phyloP scores from a whole-genome alignment of 1,140 invertebrate genomes.

The Neodiprion virginianus region DNA sequence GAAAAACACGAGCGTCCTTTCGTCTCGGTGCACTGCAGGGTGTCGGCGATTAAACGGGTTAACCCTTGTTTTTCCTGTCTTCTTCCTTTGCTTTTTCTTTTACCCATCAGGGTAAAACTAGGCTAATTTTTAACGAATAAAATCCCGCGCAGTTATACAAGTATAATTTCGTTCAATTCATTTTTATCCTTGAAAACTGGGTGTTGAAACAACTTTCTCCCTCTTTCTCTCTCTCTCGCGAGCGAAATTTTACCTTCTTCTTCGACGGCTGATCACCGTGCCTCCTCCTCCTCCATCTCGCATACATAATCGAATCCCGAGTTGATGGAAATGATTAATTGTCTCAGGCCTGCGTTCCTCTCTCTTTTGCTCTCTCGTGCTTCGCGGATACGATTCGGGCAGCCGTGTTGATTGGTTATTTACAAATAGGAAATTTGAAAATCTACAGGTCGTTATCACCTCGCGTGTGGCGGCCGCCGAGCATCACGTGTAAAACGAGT shows the following conservation, averaged over 20 bases:
- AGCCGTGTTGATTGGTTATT: slow-evolving; percentile 60
- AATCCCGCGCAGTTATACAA: too few relatives aligned
- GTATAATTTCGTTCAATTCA: too few relatives aligned
- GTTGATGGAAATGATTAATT: slow-evolving; percentile 65
- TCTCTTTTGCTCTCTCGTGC: slow-evolving; percentile 7
- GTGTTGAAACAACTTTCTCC: slow-evolving; percentile 18
- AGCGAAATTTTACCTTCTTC: not conserved
- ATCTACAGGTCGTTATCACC: slow-evolving; percentile 46
- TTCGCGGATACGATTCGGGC: not conserved
- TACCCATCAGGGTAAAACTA: not conserved
- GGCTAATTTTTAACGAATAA: not conserved
- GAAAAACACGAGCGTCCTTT: not conserved
- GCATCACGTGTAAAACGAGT: slow-evolving; percentile 3
- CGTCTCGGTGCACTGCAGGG: not conserved
- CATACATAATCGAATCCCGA: slow-evolving; percentile 55
- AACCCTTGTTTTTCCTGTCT: slow-evolving; percentile 14
- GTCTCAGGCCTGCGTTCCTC: slow-evolving; percentile 53
- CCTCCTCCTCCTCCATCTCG: too few relatives aligned
- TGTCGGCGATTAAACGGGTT: slow-evolving; percentile 13
- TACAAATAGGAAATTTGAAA: slow-evolving; percentile 65
- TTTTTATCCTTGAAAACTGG: too few relatives aligned
- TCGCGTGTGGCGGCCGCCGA: slow-evolving; percentile 17
- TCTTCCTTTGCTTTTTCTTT: not conserved
- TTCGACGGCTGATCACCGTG: too few relatives aligned
- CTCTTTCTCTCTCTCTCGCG: slow-evolving; percentile 15